Base-by-base conservation (phyloP, 1,140 invertebrate genomes). In the Pissodes strobi region DNA sequence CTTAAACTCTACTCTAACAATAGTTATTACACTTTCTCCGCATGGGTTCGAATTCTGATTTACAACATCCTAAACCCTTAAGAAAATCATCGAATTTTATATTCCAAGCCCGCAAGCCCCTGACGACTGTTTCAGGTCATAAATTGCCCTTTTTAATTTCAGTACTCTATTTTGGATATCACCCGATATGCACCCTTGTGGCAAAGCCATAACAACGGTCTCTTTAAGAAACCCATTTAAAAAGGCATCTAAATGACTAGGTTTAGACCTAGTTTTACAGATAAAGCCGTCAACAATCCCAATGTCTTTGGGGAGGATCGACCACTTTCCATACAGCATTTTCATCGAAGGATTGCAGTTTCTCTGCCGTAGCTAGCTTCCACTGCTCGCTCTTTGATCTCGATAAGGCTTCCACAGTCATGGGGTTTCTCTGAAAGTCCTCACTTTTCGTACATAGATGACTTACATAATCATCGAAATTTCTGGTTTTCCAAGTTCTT, bases 231-330 rank as follows among this genome's bases (percentile, higher is more conserved):
- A n/a, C n/a, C n/a, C n/a, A n/a, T n/a, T n/a, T n/a, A n/a, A 71
- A 53, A 67, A n/a, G 59, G 79, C 73, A 69, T 79, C 76, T 27
- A 77, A 64, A 59, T 78, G 71, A 6, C n/a, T 48, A 2, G 73
- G 64, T 10, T 63, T n/a, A n/a, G n/a, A n/a, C n/a, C n/a, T n/a
- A n/a, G n/a, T 60, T 59, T 70, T 60, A 27, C 68, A 25, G 73
- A 56, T 39, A 74, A 59, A 8, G 67, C 71, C 39, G 72, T 51
- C 15, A 74, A 61, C 13, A 72, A 25, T 59, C 69, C 66, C 43
- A 71, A 58, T 70, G 70, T 55, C 65, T 57, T 13, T 59, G 5
- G 19, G 76, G 75, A 71, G 64, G 46, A 43, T 77, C 67, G 18
- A 74, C 72, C 22, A 79, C n/a, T 2, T 9, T 27, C 66, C 66